Percentiles rank a stretch among this genome's conserved stretches.
phyloP scores from a whole-genome alignment of 64 coral and sea anemone genomes.

The Actinia tenebrosa region DNA sequence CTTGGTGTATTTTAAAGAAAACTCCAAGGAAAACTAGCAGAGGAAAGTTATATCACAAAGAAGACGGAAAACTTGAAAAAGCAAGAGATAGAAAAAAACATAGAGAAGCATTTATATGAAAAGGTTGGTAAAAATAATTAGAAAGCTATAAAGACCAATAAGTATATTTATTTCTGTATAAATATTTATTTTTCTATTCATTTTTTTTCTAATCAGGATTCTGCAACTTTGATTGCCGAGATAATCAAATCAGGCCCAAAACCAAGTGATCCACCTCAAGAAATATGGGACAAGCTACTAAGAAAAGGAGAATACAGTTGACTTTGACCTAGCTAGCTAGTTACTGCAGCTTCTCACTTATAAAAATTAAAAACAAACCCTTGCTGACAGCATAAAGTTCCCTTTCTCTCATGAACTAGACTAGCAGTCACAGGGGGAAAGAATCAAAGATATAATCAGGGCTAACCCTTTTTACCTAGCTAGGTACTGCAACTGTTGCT shows the following conservation, averaged over 20 bases:
- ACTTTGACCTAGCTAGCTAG: not conserved
- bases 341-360: not conserved
- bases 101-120: slow-evolving; percentile 63
- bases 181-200: not conserved
- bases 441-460: no score
- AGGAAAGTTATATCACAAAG: slow-evolving; percentile 45
- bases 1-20: not conserved
- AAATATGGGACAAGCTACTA: slow-evolving; percentile 75
- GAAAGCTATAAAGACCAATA: not conserved
- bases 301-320: slow-evolving; percentile 7
- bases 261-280: slow-evolving; percentile 49
- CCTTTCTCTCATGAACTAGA: not conserved
- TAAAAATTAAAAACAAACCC: not conserved
- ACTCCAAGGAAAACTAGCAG: slow-evolving; percentile 6
- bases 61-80: slow-evolving; percentile 35
- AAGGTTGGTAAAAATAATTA: slow-evolving; percentile 4
- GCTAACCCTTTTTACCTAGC: no score
- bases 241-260: slow-evolving; percentile 78
- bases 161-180: not conserved
- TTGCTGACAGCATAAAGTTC: no score
- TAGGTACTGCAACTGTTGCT: no score
- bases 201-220: slow-evolving; percentile 39
- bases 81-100: slow-evolving; percentile 39
- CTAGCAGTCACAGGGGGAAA: not conserved
- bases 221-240: slow-evolving; percentile 57